Percentiles rank a stretch among this genome's conserved stretches.
phyloP scores from a whole-genome alignment of 2,888 invertebrate species.

The Ctenicera cuprea region DNA sequence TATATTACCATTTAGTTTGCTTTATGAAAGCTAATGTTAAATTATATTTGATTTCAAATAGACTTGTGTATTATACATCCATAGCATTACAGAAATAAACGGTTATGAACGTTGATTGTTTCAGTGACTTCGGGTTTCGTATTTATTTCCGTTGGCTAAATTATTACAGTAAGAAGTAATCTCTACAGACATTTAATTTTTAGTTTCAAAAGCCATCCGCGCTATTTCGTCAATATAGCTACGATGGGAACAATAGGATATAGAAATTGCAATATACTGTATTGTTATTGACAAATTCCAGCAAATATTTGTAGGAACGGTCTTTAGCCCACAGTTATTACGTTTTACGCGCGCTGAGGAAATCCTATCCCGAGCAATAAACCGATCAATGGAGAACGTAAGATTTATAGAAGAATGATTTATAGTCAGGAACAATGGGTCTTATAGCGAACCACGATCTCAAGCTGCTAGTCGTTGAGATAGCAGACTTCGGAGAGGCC shows the following conservation, averaged over 20 bases:
- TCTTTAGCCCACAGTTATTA: slow-evolving; percentile 61
- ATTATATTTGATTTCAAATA: too few relatives aligned
- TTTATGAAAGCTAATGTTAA: too few relatives aligned
- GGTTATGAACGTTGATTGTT: too few relatives aligned
- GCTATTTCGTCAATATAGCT: slow-evolving; percentile 33
- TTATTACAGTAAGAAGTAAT: slow-evolving; percentile 7
- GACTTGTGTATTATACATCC: too few relatives aligned
- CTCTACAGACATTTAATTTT: slow-evolving; percentile 28
- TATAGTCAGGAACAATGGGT: slow-evolving; percentile 62
- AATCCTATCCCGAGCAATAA: slow-evolving; percentile 62
- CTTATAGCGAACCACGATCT: slow-evolving; percentile 49
- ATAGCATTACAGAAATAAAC: too few relatives aligned
- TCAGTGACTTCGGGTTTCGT: too few relatives aligned
- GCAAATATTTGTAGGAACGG: slow-evolving; percentile 61
- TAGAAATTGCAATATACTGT: slow-evolving; percentile 42
- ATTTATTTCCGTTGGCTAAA: not conserved
- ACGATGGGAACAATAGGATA: slow-evolving; percentile 29
- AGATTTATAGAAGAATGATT: slow-evolving; percentile 67
- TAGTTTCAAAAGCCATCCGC: slow-evolving; percentile 31
- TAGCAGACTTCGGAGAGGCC: slow-evolving; percentile 44
- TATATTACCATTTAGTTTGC: too few relatives aligned
- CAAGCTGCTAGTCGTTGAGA: slow-evolving; percentile 47
- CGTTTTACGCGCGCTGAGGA: slow-evolving; percentile 61
- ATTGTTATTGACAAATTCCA: slow-evolving; percentile 47
- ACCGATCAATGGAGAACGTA: slow-evolving; percentile 64